A percentile compares a stretch with the other conserved stretches of the same genome.
These are phyloP conservation scores for Eptesicus fuscus DNA, from an alignment of 2,113 vertebrate species.

Conservation along the genomic window DNA sequence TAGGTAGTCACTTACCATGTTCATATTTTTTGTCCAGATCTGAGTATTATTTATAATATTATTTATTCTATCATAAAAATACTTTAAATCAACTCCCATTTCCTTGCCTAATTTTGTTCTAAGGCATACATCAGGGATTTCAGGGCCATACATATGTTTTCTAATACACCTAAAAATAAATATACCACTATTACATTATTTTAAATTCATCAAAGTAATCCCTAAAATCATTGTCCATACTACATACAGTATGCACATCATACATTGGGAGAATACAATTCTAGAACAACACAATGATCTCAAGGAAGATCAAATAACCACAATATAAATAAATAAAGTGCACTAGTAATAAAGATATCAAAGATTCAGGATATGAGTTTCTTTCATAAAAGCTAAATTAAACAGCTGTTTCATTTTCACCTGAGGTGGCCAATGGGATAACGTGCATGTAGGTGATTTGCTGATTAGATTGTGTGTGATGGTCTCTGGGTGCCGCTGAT, in stretches of 20 bases:
- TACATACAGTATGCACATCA: background rate
- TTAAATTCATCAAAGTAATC: background rate
- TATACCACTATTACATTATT: background rate
- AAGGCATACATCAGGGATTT: background rate
- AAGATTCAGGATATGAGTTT: slow-evolving; percentile 66
- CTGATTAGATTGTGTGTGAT: slow-evolving; percentile 56
- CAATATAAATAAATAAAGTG: slow-evolving; percentile 34
- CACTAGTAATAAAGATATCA: slow-evolving; percentile 67
- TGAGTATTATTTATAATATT: background rate
- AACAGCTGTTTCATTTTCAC: slow-evolving; percentile 78
- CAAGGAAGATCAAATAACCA: slow-evolving; percentile 28
- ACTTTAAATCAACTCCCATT: background rate
- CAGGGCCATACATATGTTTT: background rate
- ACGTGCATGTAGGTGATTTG: slow-evolving; percentile 68
- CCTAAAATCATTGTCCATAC: background rate
- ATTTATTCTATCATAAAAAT: background rate
- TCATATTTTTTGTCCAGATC: background rate
- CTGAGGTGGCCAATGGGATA: slow-evolving; percentile 71
- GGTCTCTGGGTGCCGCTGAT: slow-evolving; percentile 70
- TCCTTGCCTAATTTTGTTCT: background rate
- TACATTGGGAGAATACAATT: background rate
- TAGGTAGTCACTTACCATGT: background rate
- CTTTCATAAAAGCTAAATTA: slow-evolving; percentile 72
- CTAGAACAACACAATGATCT: slow-evolving; percentile 3
- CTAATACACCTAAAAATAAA: background rate